Percentiles rank a stretch among this genome's conserved stretches.
Conservation (phyloP, 2,888 invertebrate genomes). For the Aquatica leii region DNA sequence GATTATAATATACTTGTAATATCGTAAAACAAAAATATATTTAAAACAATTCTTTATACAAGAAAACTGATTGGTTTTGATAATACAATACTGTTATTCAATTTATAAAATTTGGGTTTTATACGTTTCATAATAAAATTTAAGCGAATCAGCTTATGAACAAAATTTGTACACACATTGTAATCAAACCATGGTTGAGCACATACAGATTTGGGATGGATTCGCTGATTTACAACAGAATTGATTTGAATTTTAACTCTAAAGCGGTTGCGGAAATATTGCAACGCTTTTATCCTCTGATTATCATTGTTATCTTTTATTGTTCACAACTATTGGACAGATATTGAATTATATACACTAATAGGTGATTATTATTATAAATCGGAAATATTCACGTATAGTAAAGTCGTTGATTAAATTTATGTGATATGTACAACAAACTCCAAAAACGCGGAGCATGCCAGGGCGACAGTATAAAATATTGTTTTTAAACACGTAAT, state of each 20-base stretch:
- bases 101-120: no score
- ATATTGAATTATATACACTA: slow-evolving; percentile 35
- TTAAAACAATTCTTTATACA: no score
- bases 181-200: slow-evolving; percentile 1
- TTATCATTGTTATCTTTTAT: slow-evolving; percentile 22
- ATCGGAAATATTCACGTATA: slow-evolving; percentile 36
- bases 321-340: slow-evolving; percentile 37
- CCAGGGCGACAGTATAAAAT: slow-evolving; percentile 29
- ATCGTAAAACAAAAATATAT: no score
- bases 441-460: slow-evolving; percentile 26
- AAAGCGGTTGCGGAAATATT: background rate
- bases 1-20: no score
- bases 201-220: background rate
- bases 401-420: slow-evolving; percentile 36
- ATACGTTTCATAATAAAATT: no score
- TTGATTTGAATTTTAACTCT: slow-evolving; percentile 6
- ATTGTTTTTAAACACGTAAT: slow-evolving; percentile 29
- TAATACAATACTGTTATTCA: no score
- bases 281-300: slow-evolving; percentile 5
- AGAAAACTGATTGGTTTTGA: no score
- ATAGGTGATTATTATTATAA: slow-evolving; percentile 34
- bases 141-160: no score
- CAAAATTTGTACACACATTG: background rate
- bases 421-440: slow-evolving; percentile 42
- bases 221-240: slow-evolving; percentile 5